Base-by-base conservation (phyloP, 2,797 vertebrate species). In the Somateria mollissima region DNA sequence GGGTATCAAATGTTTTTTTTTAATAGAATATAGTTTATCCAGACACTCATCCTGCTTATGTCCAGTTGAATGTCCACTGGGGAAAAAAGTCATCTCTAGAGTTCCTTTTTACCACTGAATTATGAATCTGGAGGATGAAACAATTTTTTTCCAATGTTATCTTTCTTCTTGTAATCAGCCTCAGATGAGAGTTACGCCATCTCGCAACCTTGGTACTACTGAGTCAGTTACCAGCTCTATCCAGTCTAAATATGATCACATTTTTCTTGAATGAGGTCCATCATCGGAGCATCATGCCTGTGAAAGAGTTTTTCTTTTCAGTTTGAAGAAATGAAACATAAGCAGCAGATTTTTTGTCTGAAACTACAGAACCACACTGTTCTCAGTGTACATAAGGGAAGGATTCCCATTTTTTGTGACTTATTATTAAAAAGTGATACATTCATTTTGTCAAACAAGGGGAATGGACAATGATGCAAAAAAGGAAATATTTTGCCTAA, bases 261-360 rank as follows among this genome's bases (percentile, higher is more conserved):
- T 92, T 92, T 94, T 91, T 88, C 62, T 92, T 91, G 58, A 89
- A 75, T 73, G 62, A 70, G 70, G 41, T 89, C 51, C 60, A 70
- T 80, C 78, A 83, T 27, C 57, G 67, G 82, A 87, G 80, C 47
- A 89, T 74, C 54, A 60, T 36, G 28, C 16, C 56, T 58, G 30
- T 57, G 69, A 80, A 92, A 93, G 9, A 37, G 11, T 24, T 92
- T 70, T 65, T 91, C 45, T 89, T 95, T 92, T 58, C 72, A 89
- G 28, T 16, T 94, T 54, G 61, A 61, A 34, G 66, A 86, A 19
- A 28, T 76, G 30, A 69, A 60, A 67, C 34, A 41, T 84, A 61
- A 82, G 45, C 57, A 93, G 75, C 36, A 84, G 69, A 34, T 21
- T 45, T 67, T 66, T 37, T 27, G 8, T 58, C 41, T 0, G 0